Evolutionary conservation across 2,113 vertebrate genomes (phyloP).

Genomic region (Atherinomorus stipes): DNA sequence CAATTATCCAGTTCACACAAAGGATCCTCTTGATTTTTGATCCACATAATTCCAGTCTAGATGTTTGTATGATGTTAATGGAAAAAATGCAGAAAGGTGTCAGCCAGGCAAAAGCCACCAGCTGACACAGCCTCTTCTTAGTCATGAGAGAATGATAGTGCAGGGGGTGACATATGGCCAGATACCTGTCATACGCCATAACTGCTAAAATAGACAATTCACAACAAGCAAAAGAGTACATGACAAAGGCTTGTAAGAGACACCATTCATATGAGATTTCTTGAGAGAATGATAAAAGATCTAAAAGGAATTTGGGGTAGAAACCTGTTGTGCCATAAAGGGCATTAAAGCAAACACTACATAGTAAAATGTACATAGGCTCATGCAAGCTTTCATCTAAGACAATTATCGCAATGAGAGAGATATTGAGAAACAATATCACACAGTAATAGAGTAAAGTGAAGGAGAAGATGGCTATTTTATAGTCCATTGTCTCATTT

Average conservation of each 20-base stretch:
- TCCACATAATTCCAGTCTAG: conserved; percentile 26
- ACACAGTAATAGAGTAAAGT: conserved; percentile 48
- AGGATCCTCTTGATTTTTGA: conserved; percentile 27
- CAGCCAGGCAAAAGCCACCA: conserved; percentile 52
- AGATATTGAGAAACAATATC: conserved; percentile 49
- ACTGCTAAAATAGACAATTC: conserved; percentile 57
- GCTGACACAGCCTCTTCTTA: conserved; percentile 27
- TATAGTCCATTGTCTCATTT: conserved; percentile 45
- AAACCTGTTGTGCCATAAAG: conserved; percentile 62
- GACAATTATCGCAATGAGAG: conserved; percentile 39
- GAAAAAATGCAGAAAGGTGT: not conserved
- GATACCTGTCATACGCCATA: conserved; percentile 62
- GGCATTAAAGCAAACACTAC: conserved; percentile 50
- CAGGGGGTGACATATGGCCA: conserved; percentile 60
- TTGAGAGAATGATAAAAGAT: conserved; percentile 21
- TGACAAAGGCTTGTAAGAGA: conserved; percentile 53
- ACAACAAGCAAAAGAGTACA: conserved; percentile 47
- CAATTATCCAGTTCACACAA: conserved; percentile 58
- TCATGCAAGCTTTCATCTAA: conserved; percentile 55
- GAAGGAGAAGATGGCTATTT: conserved; percentile 27
- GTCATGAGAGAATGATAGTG: conserved; percentile 51
- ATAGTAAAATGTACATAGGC: conserved; percentile 63
- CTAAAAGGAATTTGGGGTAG: conserved; percentile 56
- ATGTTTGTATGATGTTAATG: not conserved
- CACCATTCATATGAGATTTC: conserved; percentile 53